phyloP scores from a whole-genome alignment of 2,888 invertebrate genomes.

The Drosophila lutescens region DNA sequence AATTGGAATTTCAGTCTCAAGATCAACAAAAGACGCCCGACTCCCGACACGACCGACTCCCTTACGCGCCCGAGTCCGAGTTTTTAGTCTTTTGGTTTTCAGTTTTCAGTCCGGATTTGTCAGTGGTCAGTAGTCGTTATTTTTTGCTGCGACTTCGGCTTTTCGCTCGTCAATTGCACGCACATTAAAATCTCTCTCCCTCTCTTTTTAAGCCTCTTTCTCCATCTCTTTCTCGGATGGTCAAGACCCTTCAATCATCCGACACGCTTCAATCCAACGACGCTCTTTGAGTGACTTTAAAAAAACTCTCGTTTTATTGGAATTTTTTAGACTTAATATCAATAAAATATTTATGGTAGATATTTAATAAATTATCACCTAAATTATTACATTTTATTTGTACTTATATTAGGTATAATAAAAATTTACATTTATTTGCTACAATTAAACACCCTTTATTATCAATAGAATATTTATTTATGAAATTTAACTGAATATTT shows the following conservation, averaged over 20 bases:
- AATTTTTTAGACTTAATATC: background rate
- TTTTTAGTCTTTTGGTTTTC: constrained; percentile 2
- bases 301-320: background rate
- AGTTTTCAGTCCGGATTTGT: constrained; percentile 29
- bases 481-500: too few species aligned
- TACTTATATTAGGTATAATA: too few species aligned
- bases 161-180: constrained; percentile 29
- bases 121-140: constrained; percentile 28
- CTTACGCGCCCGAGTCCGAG: constrained; percentile 42
- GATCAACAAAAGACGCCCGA: constrained; percentile 63
- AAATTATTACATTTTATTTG: too few species aligned
- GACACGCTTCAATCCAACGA: constrained; percentile 5
- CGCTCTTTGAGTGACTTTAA: background rate
- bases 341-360: background rate
- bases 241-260: constrained; percentile 36
- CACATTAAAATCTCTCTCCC: constrained; percentile 17
- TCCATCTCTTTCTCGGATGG: constrained; percentile 12
- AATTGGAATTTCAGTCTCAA: constrained; percentile 65
- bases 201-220: constrained; percentile 18
- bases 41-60: constrained; percentile 30
- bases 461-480: too few species aligned
- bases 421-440: too few species aligned
- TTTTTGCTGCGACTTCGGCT: constrained; percentile 31
- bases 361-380: too few species aligned
- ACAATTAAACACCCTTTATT: too few species aligned